Base-by-base conservation (phyloP, 1,140 invertebrate genomes). In the Zaprionus camerounensis region DNA sequence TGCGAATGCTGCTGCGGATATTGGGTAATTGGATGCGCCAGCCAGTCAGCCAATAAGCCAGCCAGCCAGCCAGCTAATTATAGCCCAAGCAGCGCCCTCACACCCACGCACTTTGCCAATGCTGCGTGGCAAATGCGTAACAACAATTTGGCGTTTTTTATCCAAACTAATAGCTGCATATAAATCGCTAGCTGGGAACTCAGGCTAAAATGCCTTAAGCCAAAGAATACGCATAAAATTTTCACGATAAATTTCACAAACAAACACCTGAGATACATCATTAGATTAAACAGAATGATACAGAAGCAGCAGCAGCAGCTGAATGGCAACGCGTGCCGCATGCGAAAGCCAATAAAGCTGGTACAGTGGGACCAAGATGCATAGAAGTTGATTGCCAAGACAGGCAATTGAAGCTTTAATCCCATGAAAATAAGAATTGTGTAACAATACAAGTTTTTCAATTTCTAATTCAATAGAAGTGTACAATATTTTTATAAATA, bases 161-260 rank as follows among this genome's bases (percentile, higher is more conserved):
- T 81, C 86, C 85, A 80, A 85, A 90, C 82, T 91, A 90, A 90
- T 90, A 80, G 85, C 79, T 70, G 73, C 65, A 77, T 77, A 90
- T 90, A 90, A 90, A 90, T 90, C 86, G 71, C 44, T 22, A 38
- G 41, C 67, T 66, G 26, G 51, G 17, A 36, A 31, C 26, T 9
- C 55, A 11, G 46, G 56, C 31, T 62, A 24, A 57, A 81, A 70
- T 36, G 85, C 85, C 84, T 77, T 90, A 90, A 90, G 85, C 85
- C 81, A 80, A 71, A 72, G 68, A 85, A 85, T 82, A 88, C 85
- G 87, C 82, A 88, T 75, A 81, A 80, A 81, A 80, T 88, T 90
- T 90, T 90, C 85, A 90, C 85, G 85, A 88, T 88, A 90, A 90
- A 90, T 90, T 90, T 90, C 85, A 90, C 85, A 90, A 90, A 85